Evolutionary conservation across 2,113 vertebrate genomes (phyloP).

Genomic region (Heterotis niloticus): DNA sequence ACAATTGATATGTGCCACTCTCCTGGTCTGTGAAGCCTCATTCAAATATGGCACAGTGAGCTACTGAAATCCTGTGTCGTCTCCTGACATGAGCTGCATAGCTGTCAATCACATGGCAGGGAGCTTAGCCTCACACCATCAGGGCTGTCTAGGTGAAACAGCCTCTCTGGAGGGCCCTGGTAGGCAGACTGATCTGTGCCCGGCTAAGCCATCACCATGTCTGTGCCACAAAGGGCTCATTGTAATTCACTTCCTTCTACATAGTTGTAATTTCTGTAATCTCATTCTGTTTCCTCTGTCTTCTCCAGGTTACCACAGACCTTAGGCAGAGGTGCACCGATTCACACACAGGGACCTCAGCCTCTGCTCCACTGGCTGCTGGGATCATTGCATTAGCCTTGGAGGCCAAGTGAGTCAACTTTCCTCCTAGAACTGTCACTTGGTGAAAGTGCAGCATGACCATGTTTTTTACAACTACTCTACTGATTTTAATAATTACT

Average conservation of each 20-base stretch:
- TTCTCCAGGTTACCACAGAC: constrained; percentile 85
- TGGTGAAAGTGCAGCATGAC: background rate
- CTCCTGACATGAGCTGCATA: constrained; percentile 1
- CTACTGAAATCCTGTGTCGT: constrained; percentile 1
- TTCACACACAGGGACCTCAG: constrained; percentile 90
- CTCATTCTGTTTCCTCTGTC: background rate
- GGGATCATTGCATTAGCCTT: constrained; percentile 95
- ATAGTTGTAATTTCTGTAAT: background rate
- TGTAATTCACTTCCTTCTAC: background rate
- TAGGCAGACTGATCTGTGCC: background rate
- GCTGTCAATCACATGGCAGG: constrained; percentile 27
- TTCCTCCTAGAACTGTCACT: background rate
- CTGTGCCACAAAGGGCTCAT: background rate
- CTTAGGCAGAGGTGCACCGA: constrained; percentile 93
- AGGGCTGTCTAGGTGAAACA: background rate
- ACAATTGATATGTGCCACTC: constrained; percentile 18
- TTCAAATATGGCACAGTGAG: constrained; percentile 22
- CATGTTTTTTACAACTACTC: background rate
- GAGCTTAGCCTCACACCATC: constrained; percentile 25
- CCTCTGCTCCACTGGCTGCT: constrained; percentile 87
- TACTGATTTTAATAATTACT: background rate
- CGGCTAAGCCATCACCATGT: background rate
- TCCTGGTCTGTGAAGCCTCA: constrained; percentile 21
- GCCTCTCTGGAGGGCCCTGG: background rate
- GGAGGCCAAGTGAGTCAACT: constrained; percentile 85